phyloP scores from a whole-genome alignment of 1,140 invertebrate species.

The Drosophila ficusphila region DNA sequence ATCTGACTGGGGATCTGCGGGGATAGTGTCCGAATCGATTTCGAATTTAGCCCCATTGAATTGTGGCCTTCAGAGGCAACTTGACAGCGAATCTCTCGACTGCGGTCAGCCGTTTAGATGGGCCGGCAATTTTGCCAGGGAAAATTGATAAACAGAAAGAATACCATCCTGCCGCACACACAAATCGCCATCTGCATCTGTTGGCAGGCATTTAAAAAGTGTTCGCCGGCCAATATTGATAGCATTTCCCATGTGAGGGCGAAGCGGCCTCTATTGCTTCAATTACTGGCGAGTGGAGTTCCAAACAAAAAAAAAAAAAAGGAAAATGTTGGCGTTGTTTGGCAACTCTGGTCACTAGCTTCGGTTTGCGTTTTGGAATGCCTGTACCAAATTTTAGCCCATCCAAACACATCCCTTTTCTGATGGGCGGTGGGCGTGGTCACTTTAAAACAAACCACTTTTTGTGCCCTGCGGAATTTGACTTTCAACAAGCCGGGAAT shows the following conservation, averaged over 20 bases:
- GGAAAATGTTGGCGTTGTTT: constrained; percentile 44
- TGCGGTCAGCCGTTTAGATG: constrained; percentile 45
- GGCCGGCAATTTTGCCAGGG: constrained; percentile 22
- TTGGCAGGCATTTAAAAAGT: constrained; percentile 65
- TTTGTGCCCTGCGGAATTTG: constrained; percentile 3
- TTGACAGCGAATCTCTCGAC: constrained; percentile 42
- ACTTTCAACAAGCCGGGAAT: constrained; percentile 7
- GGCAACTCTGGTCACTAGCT: constrained; percentile 26
- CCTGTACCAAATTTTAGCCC: neutral
- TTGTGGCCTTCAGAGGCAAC: constrained; percentile 35
- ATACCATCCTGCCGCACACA: constrained; percentile 15
- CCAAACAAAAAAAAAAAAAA: constrained; percentile 17
- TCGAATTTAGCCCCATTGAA: constrained; percentile 48
- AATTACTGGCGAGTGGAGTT: constrained; percentile 48
- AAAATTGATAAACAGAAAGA: constrained; percentile 76
- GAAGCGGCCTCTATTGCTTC: constrained; percentile 59
- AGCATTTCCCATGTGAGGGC: constrained; percentile 58
- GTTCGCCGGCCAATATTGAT: constrained; percentile 75
- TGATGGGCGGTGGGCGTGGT: constrained; percentile 29
- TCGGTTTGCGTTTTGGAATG: constrained; percentile 16
- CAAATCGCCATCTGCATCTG: constrained; percentile 31
- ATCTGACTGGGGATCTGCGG: constrained; percentile 16
- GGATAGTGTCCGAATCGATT: constrained; percentile 36
- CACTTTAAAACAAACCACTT: constrained; percentile 18
- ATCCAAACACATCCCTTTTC: neutral